Evolutionary conservation across 2,888 invertebrate species (phyloP), one percentile per base, ranked within the genome.

Genomic region (Taphrorychus bicolor): DNA sequence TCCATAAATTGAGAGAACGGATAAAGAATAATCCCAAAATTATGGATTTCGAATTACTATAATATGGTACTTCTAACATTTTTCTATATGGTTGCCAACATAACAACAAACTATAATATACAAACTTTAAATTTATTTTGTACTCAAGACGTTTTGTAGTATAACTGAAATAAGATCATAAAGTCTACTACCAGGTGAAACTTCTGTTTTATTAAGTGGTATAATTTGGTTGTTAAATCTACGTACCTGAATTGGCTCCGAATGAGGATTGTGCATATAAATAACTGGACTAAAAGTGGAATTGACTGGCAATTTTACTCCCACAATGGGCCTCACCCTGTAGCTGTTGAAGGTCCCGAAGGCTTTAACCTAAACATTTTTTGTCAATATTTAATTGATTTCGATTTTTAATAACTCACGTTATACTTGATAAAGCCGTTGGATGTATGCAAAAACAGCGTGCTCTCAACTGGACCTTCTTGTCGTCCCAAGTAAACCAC

Each of bases 401-500:
- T n/a, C n/a, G n/a, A n/a, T n/a, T n/a, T n/a, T n/a, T 11, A 45
- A 45, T 42, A 41, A 45, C 80, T 82, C 82, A 94, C 94, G 78
- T 90, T 88, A 82, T 95, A 94, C 82, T 92, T 92, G 81, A 94
- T 90, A 75, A 93, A 91, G 72, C 98, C 98, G 82, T 92, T 91
- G 69, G 97, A 95, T 40, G 98, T 97, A 84, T 97, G 97, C 79
- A 98, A 93, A 83, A 92, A 93, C 78, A 98, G 88, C 80, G 90
- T 91, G 81, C 95, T 93, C 81, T 93, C 89, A 73, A 94, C 91
- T 78, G 88, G 88, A 70, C 97, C 97, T 83, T 94, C 92, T 83
- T 92, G 91, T 77, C 97, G 88, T 32, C 97, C 97, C 76, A 98
- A 87, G 85, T 96, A 98, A 73, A 97, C 95, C 77, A 98, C 95